A percentile compares a stretch with the other conserved stretches of the same genome.
Conservation (phyloP, 2,888 invertebrate species). For the Dimorphilus gyrociliatus region DNA sequence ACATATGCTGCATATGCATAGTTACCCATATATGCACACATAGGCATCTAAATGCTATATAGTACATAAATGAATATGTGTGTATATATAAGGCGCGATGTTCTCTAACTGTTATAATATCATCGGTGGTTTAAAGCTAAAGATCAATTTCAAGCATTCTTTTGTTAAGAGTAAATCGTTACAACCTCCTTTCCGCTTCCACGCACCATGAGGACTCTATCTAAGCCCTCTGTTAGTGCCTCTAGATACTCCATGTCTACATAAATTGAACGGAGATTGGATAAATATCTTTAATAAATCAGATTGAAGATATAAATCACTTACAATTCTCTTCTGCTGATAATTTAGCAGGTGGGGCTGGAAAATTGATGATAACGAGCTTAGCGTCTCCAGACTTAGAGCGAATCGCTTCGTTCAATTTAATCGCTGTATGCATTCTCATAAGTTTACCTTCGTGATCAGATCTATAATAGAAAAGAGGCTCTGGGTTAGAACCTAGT, state of each 20-base stretch:
- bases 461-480: no score
- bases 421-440: conserved; percentile 94
- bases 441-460: conserved; percentile 9
- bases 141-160: no score
- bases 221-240: conserved; percentile 83
- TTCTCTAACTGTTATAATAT: no score
- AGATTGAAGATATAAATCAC: neutral
- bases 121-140: no score
- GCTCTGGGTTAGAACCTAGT: no score
- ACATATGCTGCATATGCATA: no score
- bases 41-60: no score
- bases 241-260: conserved; percentile 96
- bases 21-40: no score
- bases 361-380: conserved; percentile 88
- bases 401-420: conserved; percentile 85
- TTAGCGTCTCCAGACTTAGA: conserved; percentile 85
- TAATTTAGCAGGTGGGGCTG: conserved; percentile 58
- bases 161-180: conserved; percentile 90
- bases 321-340: conserved; percentile 12
- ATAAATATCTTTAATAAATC: neutral
- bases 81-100: no score
- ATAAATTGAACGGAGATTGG: neutral
- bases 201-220: conserved; percentile 86
- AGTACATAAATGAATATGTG: no score
- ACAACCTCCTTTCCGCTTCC: conserved; percentile 95